These are phyloP conservation scores for Cyprinella venusta DNA, from an alignment of 2,797 vertebrate species.

Conservation along the genomic window DNA sequence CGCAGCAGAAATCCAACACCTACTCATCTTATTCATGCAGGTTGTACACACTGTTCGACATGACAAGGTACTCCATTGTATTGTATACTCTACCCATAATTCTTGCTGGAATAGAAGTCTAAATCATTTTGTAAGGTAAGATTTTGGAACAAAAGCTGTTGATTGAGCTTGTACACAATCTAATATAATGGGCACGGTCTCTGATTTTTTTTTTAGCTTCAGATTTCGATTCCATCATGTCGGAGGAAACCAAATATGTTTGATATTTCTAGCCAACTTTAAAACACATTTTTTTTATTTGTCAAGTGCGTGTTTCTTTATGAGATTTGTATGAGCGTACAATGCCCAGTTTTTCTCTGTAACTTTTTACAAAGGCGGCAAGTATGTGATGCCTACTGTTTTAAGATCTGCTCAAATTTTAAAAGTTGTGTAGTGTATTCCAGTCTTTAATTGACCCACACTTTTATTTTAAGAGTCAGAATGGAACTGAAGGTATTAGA, in stretches of 20 bases:
- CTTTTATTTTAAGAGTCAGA: background rate
- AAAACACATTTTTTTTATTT: background rate
- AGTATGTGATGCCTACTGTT: background rate
- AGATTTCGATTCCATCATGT: background rate
- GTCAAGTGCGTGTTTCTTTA: background rate
- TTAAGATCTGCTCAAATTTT: background rate
- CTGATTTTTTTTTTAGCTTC: background rate
- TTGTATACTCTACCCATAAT: background rate
- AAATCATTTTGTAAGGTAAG: background rate
- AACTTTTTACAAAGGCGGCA: background rate
- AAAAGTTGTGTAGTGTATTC: background rate
- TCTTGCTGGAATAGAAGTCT: background rate
- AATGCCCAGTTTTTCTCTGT: background rate
- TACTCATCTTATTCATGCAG: slow-evolving; percentile 13
- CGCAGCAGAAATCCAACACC: slow-evolving; percentile 11
- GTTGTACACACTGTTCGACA: background rate
- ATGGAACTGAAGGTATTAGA: background rate
- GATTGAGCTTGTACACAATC: no score
- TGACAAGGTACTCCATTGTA: background rate
- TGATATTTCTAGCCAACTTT: background rate
- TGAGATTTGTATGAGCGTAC: background rate
- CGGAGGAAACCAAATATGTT: background rate
- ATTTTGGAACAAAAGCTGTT: background rate
- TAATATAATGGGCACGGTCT: background rate
- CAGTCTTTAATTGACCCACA: background rate